Conservation (phyloP, 2,113 vertebrate species). For the Protobothrops flavoviridis region DNA sequence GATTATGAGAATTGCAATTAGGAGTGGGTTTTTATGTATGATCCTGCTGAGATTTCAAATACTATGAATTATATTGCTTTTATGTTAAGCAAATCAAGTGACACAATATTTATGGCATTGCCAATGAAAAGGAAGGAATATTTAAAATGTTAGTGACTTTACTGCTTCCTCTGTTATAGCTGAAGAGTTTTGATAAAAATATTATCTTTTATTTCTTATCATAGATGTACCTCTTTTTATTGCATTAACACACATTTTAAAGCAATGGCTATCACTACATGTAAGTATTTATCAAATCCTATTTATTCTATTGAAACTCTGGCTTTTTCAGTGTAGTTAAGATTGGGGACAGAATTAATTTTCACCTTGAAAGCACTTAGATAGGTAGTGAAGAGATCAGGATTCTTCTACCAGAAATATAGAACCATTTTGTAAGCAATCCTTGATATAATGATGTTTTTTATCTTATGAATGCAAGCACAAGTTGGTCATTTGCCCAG, state of each 20-base stretch:
- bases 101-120: constrained; percentile 21
- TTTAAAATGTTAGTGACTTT: constrained; percentile 4
- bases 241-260: background rate
- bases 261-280: background rate
- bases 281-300: background rate
- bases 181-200: constrained; percentile 18
- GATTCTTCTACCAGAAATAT: background rate
- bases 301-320: background rate
- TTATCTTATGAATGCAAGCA: background rate
- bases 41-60: constrained; percentile 29
- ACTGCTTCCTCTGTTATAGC: background rate
- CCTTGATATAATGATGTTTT: background rate
- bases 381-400: background rate
- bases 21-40: constrained; percentile 18
- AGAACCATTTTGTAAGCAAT: background rate
- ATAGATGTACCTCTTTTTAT: background rate
- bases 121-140: background rate
- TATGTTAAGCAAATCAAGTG: constrained; percentile 37
- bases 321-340: background rate
- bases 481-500: background rate
- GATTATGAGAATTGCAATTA: constrained; percentile 28
- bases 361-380: background rate
- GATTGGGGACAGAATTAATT: background rate
- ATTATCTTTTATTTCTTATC: background rate
- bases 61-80: constrained; percentile 23